Conservation (phyloP, 37 sponge, comb jelly and placozoan species). For the Haliclona indistincta region DNA sequence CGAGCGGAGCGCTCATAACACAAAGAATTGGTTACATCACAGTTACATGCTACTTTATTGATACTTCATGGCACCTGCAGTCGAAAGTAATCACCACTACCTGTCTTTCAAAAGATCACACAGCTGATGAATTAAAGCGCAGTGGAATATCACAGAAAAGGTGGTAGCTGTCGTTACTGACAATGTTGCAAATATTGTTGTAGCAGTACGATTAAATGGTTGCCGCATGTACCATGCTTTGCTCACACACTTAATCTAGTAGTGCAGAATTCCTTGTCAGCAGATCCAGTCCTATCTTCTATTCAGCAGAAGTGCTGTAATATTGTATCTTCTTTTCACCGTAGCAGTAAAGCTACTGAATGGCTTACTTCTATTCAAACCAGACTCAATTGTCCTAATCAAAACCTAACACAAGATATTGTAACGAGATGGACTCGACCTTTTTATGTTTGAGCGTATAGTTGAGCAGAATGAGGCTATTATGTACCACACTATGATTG, state of each 20-base stretch:
- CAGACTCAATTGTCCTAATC: neutral
- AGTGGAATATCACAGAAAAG: neutral
- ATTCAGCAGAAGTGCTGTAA: neutral
- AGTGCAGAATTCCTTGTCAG: neutral
- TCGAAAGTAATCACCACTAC: too few relatives aligned
- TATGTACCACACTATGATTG: constrained; percentile 2
- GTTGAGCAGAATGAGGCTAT: constrained; percentile 7
- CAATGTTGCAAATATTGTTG: constrained; percentile 1
- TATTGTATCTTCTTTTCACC: constrained; percentile 5
- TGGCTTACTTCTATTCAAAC: neutral
- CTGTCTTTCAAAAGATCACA: neutral
- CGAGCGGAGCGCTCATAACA: too few relatives aligned
- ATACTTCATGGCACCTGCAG: too few relatives aligned
- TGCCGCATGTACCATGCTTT: constrained; percentile 5
- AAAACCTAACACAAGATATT: constrained; percentile 1
- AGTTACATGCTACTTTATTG: too few relatives aligned
- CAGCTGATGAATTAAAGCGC: neutral
- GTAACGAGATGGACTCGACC: constrained; percentile 13
- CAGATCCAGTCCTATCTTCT: neutral
- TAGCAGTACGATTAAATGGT: neutral
- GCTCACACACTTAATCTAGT: constrained; percentile 21
- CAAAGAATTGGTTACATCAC: too few relatives aligned
- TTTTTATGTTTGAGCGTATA: neutral
- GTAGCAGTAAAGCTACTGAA: neutral
- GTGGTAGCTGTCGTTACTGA: neutral